A percentile compares a stretch with the other conserved stretches of the same genome.
Conservation (phyloP, 2,888 invertebrate genomes). For the Druceiella hillmani region DNA sequence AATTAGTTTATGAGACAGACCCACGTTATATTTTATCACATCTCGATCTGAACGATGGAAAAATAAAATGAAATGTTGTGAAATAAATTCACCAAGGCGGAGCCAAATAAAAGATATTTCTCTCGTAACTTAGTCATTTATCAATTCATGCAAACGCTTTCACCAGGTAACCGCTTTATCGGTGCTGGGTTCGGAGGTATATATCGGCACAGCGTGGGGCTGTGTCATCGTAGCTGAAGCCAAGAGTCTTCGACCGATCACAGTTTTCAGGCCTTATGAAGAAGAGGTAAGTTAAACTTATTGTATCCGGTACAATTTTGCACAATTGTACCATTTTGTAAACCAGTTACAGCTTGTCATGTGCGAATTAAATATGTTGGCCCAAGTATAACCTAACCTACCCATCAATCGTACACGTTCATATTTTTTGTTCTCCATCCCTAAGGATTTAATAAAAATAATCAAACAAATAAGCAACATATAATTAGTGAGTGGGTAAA, state of each 20-base stretch:
- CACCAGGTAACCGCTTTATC: conserved; percentile 67
- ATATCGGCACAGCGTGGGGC: conserved; percentile 93
- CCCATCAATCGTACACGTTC: too few species aligned
- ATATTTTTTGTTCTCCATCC: too few species aligned
- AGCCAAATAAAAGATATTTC: too few species aligned
- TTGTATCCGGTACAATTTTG: background rate
- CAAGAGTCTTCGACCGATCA: conserved; percentile 73
- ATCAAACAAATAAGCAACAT: too few species aligned
- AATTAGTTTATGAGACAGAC: background rate
- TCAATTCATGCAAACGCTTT: too few species aligned
- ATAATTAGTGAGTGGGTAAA: too few species aligned
- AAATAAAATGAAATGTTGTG: too few species aligned
- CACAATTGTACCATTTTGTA: conserved; percentile 24
- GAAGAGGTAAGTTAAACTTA: conserved; percentile 58
- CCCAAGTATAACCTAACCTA: too few species aligned
- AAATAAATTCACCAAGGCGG: too few species aligned
- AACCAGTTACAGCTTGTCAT: background rate
- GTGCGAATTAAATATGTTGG: background rate
- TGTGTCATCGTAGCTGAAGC: conserved; percentile 88
- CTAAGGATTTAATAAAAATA: too few species aligned
- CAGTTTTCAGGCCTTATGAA: conserved; percentile 89
- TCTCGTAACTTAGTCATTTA: too few species aligned
- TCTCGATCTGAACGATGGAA: too few species aligned
- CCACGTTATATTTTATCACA: background rate
- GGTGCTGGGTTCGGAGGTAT: conserved; percentile 64